Percentiles rank a stretch among this genome's conserved stretches.
phyloP scores from a whole-genome alignment of 2,113 vertebrate genomes.

The Trogon melanurus region DNA sequence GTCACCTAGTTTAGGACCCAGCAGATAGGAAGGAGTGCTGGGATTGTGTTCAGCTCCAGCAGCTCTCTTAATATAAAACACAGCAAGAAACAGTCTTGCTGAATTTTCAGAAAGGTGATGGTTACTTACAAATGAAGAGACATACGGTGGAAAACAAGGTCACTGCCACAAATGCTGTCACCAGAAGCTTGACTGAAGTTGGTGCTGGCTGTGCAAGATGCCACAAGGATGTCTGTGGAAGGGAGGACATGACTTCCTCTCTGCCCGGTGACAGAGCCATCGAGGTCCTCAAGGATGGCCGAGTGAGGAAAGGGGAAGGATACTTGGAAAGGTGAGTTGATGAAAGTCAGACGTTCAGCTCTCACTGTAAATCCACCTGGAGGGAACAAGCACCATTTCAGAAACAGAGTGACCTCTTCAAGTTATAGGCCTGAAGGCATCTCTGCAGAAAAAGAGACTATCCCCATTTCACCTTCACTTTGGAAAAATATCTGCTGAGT shows the following conservation, averaged over 20 bases:
- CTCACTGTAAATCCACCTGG: slow-evolving; percentile 78
- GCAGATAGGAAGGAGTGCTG: neutral
- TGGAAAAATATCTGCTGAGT: neutral
- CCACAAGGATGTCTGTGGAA: slow-evolving; percentile 50
- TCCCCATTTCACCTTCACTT: neutral
- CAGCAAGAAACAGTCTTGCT: accelerated
- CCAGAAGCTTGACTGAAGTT: slow-evolving; percentile 56
- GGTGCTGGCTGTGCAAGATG: slow-evolving; percentile 49
- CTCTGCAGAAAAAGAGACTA: neutral
- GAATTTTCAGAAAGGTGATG: neutral
- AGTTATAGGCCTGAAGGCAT: neutral
- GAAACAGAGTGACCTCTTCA: neutral
- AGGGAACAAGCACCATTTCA: neutral
- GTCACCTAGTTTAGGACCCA: neutral
- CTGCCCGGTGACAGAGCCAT: slow-evolving; percentile 71
- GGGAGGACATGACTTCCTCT: slow-evolving; percentile 63
- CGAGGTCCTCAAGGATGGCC: slow-evolving; percentile 74
- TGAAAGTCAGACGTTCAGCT: slow-evolving; percentile 56
- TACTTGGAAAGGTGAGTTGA: slow-evolving; percentile 66
- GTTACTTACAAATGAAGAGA: slow-evolving; percentile 77
- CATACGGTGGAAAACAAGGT: slow-evolving; percentile 73
- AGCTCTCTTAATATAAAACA: neutral
- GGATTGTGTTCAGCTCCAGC: neutral
- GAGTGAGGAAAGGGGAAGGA: slow-evolving; percentile 78
- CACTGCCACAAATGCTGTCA: slow-evolving; percentile 64